A percentile compares a stretch with the other conserved stretches of the same genome.
Conservation (phyloP, 2,797 vertebrate species). For the Fringilla coelebs region DNA sequence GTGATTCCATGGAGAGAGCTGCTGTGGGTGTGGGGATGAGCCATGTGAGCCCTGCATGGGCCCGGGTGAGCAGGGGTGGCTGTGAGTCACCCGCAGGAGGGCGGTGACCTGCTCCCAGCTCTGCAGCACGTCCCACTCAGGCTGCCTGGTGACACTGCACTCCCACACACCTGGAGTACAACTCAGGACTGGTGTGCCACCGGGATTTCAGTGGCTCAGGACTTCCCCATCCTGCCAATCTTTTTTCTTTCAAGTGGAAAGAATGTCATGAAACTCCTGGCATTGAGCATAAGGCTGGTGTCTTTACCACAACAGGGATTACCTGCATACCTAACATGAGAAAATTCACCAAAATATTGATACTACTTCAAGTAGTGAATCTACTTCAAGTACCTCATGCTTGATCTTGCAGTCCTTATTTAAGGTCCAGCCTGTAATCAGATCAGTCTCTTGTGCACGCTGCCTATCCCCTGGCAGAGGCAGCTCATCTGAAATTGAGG, state of each 20-base stretch:
- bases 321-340: background rate
- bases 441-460: background rate
- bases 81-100: background rate
- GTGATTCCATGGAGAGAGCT: background rate
- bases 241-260: background rate
- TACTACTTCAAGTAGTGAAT: background rate
- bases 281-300: background rate
- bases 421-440: background rate
- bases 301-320: background rate
- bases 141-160: too few species aligned
- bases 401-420: background rate
- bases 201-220: background rate
- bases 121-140: background rate
- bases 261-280: background rate
- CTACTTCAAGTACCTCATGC: background rate
- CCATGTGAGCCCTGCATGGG: background rate
- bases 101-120: background rate
- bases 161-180: background rate
- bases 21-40: background rate
- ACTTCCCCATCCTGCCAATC: background rate
- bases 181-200: too few species aligned
- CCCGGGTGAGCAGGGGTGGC: rapidly evolving
- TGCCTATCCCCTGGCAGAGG: background rate
- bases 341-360: background rate
- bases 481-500: background rate